phyloP scores from a whole-genome alignment of 2,113 vertebrate species.

The Chaenocephalus aceratus region DNA sequence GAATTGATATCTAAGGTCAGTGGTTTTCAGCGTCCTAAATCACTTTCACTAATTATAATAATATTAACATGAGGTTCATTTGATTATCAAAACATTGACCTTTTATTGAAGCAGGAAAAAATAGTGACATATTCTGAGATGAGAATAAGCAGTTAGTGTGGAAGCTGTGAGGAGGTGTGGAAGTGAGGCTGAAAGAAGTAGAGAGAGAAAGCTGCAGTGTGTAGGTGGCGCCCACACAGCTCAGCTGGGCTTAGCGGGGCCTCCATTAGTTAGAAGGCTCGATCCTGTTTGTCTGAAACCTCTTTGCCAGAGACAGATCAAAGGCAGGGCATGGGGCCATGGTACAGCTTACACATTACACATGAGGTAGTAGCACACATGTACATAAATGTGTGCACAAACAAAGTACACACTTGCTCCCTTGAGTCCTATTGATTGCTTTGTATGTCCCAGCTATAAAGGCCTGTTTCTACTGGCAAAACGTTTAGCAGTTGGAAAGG shows the following conservation, averaged over 20 bases:
- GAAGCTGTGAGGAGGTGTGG: constrained; percentile 65
- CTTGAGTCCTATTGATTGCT: constrained; percentile 70
- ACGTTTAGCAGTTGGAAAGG: constrained; percentile 63
- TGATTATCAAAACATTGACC: constrained; percentile 1
- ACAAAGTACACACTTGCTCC: constrained; percentile 51
- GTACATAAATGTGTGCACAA: constrained; percentile 55
- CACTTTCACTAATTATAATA: too few relatives aligned
- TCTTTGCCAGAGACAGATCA: constrained; percentile 81
- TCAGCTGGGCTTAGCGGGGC: constrained; percentile 56
- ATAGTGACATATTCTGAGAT: constrained; percentile 39
- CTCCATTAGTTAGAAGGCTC: constrained; percentile 64
- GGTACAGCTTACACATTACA: constrained; percentile 60
- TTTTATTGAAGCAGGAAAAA: not conserved
- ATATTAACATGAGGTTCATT: not conserved
- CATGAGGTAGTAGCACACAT: constrained; percentile 52
- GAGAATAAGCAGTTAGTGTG: constrained; percentile 44
- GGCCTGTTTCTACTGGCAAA: constrained; percentile 47
- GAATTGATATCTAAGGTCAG: not conserved
- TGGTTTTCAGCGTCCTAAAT: not conserved
- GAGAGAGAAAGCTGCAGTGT: constrained; percentile 60
- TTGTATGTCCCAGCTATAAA: constrained; percentile 63
- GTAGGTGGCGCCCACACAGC: constrained; percentile 76
- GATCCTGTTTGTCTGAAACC: constrained; percentile 70
- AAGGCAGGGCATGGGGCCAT: constrained; percentile 76
- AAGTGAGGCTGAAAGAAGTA: constrained; percentile 59